Conservation (phyloP, 2,113 vertebrate genomes). For the Nesoenas mayeri region DNA sequence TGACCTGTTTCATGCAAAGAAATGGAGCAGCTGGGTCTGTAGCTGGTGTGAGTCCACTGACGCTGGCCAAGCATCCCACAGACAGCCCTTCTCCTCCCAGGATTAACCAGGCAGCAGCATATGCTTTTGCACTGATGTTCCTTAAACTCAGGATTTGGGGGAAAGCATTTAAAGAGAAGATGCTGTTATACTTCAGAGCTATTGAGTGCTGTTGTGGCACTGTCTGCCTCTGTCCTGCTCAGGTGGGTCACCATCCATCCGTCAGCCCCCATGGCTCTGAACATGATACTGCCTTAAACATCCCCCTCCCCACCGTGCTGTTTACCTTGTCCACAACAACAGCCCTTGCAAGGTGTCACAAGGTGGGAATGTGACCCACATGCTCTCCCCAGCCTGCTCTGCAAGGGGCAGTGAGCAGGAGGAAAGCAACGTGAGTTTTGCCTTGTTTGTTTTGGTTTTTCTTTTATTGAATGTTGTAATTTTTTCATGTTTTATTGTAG, state of each 20-base stretch:
- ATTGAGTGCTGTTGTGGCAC: background rate
- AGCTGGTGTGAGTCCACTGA: background rate
- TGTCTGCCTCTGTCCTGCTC: background rate
- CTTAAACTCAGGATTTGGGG: background rate
- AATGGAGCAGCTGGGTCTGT: background rate
- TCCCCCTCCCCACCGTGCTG: background rate
- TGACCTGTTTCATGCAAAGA: background rate
- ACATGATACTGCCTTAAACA: background rate
- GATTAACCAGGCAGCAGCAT: background rate
- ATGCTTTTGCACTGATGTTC: background rate
- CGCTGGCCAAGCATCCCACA: accelerated
- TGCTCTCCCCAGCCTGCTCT: background rate
- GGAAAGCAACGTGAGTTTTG: background rate
- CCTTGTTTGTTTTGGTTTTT: background rate
- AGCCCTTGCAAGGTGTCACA: background rate
- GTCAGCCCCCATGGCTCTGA: accelerated
- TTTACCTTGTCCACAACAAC: background rate
- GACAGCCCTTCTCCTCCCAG: background rate
- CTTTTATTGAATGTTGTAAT: background rate
- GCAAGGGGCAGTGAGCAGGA: background rate
- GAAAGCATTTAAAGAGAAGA: background rate
- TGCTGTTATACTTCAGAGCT: background rate
- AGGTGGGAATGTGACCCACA: background rate
- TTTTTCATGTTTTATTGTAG: background rate
- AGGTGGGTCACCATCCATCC: background rate